Conservation (phyloP, 2,797 vertebrate species). For the Rhyacichthys aspro region DNA sequence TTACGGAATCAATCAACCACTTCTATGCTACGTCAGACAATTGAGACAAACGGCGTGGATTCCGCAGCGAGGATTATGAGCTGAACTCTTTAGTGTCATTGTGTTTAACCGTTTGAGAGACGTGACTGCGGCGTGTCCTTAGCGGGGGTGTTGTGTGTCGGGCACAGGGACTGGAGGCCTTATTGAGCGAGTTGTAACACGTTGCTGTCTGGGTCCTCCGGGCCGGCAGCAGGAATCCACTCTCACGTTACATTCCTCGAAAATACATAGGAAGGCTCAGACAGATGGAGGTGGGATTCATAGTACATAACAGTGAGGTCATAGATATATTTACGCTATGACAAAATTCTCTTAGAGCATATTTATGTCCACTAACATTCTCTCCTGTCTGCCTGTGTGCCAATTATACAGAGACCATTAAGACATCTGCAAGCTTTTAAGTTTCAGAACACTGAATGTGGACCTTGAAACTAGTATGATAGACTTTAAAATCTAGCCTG, state of each 20-base stretch:
- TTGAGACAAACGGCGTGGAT: conserved; percentile 45
- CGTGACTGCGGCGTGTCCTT: conserved; percentile 53
- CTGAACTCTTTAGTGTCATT: conserved; percentile 24
- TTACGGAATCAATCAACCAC: conserved; percentile 57
- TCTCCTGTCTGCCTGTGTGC: too few relatives aligned
- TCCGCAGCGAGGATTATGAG: conserved; percentile 19
- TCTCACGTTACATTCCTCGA: conserved; percentile 34
- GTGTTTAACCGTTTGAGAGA: conserved; percentile 48
- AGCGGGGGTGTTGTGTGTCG: too few relatives aligned
- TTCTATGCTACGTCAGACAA: conserved; percentile 5
- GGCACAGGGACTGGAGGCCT: conserved; percentile 50
- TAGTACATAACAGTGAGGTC: conserved; percentile 11
- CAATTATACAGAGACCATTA: too few relatives aligned
- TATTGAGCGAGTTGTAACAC: conserved; percentile 67
- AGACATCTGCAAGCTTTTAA: too few relatives aligned
- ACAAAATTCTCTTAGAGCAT: conserved; percentile 12
- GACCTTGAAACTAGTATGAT: too few relatives aligned
- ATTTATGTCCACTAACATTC: too few relatives aligned
- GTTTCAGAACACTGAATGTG: too few relatives aligned
- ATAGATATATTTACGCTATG: conserved; percentile 8
- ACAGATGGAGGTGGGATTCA: conserved; percentile 17
- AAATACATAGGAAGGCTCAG: conserved; percentile 3
- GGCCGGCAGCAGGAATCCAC: conserved; percentile 52
- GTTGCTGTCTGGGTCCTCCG: conserved; percentile 54
- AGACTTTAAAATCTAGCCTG: too few relatives aligned